Evolutionary conservation across 2,888 invertebrate species (phyloP), one percentile per base, ranked within the genome.

Genomic region (Sphinx pinastri): DNA sequence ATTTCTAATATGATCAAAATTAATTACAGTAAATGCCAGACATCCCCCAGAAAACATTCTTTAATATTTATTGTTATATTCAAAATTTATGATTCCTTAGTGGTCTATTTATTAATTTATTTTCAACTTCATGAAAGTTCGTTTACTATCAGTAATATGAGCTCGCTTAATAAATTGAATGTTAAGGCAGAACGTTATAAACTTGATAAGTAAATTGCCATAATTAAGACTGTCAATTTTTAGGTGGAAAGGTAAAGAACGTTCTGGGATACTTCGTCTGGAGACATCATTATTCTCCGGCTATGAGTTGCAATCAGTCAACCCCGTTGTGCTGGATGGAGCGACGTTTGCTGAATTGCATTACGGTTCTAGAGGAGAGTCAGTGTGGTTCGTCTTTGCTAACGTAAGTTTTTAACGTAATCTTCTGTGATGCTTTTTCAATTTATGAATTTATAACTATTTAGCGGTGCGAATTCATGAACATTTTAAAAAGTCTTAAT

Each of bases 251-350:
- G 95, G 95, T 60, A 88, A 90, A 72, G 91, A 94, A 67, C 94
- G 95, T 0, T 96, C 96, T 0, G 95, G 95, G 0, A 95, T 96
- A 19, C 85, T 96, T 10, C 92, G 96, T 0, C 83, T 96, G 13
- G 96, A 96, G 84, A 93, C 95, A 0, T 94, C 95, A 0, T 86
- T 96, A 0, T 96, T 96, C 82, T 96, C 96, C 1, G 96, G 96
- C 1, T 96, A 95, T 76, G 95, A 95, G 75, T 83, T 96, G 8
- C 93, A 95, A 68, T 94, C 94, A 0, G 93, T 95, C 0, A 94
- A 92, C 70, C 93, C 95, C 0, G 91, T 95, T 0, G 95, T 95
- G 8, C 78, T 95, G 2, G 94, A 95, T 73, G 95, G 94, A 52
- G 94, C 94, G n/a, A 94, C 91, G 0, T 94, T 95, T 77, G 94